A percentile compares a stretch with the other conserved stretches of the same genome.
Evolutionary conservation across 2,888 invertebrate genomes (phyloP).

Genomic region (Agrochola lota): DNA sequence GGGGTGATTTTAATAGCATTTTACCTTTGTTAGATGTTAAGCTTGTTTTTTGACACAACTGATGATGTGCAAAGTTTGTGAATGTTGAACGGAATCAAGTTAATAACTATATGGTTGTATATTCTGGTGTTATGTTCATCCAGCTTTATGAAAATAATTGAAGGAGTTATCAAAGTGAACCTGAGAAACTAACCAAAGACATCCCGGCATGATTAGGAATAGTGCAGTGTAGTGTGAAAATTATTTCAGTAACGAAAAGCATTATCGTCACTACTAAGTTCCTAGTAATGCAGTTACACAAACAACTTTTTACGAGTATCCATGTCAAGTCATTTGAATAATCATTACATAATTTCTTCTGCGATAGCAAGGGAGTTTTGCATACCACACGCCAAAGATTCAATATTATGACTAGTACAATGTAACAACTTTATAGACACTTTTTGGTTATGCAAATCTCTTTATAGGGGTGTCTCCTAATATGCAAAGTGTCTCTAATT

Average conservation of each 20-base stretch:
- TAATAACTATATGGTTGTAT: background rate
- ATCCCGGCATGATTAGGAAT: background rate
- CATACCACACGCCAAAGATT: conserved; percentile 55
- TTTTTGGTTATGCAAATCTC: conserved; percentile 64
- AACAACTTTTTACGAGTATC: conserved; percentile 9
- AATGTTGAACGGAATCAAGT: background rate
- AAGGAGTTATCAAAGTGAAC: background rate
- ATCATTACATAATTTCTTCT: conserved; percentile 11
- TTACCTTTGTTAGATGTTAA: conserved; percentile 28
- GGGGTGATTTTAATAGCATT: conserved; percentile 54
- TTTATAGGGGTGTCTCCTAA: conserved; percentile 52
- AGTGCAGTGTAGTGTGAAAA: background rate
- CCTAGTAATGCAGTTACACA: background rate
- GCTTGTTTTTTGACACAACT: background rate
- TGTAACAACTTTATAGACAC: conserved; percentile 14
- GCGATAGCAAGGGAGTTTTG: conserved; percentile 33
- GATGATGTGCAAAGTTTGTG: background rate
- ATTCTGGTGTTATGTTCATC: background rate
- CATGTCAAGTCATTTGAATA: conserved; percentile 31
- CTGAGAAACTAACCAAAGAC: background rate
- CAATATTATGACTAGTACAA: conserved; percentile 46
- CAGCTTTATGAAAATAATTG: background rate
- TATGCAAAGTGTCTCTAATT: conserved; percentile 72
- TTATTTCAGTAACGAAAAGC: background rate
- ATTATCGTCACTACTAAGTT: background rate